Conservation (phyloP, 2,797 vertebrate genomes). For the Cynodonichthys magdalenae region DNA sequence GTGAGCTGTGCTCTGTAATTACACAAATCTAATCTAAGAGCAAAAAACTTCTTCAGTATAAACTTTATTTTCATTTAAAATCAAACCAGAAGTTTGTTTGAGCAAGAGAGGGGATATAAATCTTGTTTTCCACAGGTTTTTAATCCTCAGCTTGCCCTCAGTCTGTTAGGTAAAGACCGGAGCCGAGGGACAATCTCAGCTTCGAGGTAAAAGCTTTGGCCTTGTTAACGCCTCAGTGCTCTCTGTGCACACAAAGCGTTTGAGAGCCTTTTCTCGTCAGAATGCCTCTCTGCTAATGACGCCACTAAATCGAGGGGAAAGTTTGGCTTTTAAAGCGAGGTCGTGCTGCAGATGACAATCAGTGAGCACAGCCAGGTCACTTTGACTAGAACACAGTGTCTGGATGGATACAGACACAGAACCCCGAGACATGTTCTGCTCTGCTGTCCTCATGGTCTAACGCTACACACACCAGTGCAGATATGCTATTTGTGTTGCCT, state of each 20-base stretch:
- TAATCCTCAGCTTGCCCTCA: background rate
- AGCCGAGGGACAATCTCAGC: constrained; percentile 6
- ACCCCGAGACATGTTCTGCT: background rate
- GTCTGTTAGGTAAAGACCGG: constrained; percentile 2
- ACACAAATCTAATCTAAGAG: no score
- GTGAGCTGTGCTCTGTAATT: no score
- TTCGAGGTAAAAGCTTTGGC: constrained; percentile 15
- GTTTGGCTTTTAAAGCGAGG: constrained; percentile 38
- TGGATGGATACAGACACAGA: background rate
- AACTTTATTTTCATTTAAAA: background rate
- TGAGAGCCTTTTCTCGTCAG: constrained; percentile 40
- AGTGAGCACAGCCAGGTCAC: constrained; percentile 22
- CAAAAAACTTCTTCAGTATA: background rate
- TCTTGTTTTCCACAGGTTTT: background rate
- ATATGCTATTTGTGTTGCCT: background rate
- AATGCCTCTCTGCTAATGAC: constrained; percentile 30
- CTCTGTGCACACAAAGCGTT: constrained; percentile 3
- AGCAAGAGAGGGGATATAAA: background rate
- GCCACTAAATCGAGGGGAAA: constrained; percentile 10
- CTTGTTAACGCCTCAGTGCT: constrained; percentile 11
- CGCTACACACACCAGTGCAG: background rate
- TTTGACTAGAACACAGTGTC: constrained; percentile 19
- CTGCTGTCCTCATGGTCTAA: background rate
- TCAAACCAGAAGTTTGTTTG: background rate
- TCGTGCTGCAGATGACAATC: background rate